phyloP scores from a whole-genome alignment of 2,888 invertebrate genomes.

The Drosophila demipolita region DNA sequence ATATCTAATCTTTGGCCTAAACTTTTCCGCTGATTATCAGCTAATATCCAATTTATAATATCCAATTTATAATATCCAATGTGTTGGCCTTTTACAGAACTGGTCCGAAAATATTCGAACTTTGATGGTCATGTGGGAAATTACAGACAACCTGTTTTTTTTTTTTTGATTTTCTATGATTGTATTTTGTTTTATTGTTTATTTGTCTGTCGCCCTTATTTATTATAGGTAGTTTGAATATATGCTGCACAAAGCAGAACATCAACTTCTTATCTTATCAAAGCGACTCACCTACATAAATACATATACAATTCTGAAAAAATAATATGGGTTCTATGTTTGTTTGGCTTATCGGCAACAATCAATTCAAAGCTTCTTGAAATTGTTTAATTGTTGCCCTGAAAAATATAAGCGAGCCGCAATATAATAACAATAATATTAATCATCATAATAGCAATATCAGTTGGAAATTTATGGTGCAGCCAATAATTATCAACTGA shows the following conservation, averaged over 20 bases:
- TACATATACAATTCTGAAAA: not conserved
- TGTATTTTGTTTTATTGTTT: not conserved
- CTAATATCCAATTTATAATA: not conserved
- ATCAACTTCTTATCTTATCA: conserved; percentile 48
- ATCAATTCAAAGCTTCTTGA: conserved; percentile 42
- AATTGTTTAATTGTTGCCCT: conserved; percentile 45
- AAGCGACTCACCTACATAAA: not conserved
- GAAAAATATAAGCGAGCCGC: conserved; percentile 52
- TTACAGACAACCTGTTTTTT: conserved; percentile 70
- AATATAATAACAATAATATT: conserved; percentile 21
- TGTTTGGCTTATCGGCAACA: conserved; percentile 9
- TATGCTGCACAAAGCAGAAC: conserved; percentile 21
- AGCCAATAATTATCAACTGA: conserved; percentile 18
- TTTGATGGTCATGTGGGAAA: conserved; percentile 62
- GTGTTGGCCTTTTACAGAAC: conserved; percentile 61
- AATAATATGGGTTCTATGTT: not conserved
- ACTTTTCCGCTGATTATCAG: conserved; percentile 38
- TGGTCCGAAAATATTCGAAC: conserved; percentile 54
- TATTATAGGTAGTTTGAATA: conserved; percentile 39
- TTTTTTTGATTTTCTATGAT: conserved; percentile 2
- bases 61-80: too few species aligned
- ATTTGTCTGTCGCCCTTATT: not conserved
- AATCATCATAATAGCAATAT: conserved; percentile 8
- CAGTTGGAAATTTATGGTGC: conserved; percentile 2
- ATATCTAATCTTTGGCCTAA: conserved; percentile 30